Conservation (phyloP, 2,797 vertebrate genomes). For the Streptopelia turtur region DNA sequence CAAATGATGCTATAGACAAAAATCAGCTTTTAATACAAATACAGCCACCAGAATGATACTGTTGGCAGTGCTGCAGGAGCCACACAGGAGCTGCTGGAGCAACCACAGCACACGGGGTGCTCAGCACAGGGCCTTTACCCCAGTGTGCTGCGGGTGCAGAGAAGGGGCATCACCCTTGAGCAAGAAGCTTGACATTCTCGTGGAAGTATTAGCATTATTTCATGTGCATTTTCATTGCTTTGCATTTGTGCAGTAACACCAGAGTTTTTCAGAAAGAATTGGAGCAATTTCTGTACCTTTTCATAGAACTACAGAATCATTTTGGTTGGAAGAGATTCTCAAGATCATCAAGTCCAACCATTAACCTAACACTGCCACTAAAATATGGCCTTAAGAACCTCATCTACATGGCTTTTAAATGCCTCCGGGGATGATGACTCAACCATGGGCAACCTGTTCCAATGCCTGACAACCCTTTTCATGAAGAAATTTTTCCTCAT, state of each 20-base stretch:
- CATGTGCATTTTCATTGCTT: background rate
- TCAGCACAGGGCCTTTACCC: background rate
- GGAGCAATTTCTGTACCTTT: background rate
- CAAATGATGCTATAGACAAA: background rate
- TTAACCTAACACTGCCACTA: no score
- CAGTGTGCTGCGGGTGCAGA: background rate
- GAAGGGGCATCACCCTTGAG: background rate
- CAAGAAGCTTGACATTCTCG: background rate
- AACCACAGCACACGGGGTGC: fast-evolving
- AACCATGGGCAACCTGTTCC: no score
- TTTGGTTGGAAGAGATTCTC: no score
- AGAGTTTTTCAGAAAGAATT: background rate
- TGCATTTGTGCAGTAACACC: background rate
- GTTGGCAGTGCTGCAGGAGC: background rate
- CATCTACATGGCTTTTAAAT: no score
- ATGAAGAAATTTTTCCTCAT: no score
- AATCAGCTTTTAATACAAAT: background rate
- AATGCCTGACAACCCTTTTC: no score
- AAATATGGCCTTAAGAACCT: no score
- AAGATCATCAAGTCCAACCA: no score
- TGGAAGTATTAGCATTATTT: background rate
- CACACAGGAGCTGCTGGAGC: background rate
- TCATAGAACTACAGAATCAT: no score
- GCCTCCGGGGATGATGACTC: no score
- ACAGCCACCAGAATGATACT: background rate